Evolutionary conservation across 2,888 invertebrate genomes (phyloP), one percentile per base, ranked within the genome.

Genomic region (Agriopis leucophaearia): DNA sequence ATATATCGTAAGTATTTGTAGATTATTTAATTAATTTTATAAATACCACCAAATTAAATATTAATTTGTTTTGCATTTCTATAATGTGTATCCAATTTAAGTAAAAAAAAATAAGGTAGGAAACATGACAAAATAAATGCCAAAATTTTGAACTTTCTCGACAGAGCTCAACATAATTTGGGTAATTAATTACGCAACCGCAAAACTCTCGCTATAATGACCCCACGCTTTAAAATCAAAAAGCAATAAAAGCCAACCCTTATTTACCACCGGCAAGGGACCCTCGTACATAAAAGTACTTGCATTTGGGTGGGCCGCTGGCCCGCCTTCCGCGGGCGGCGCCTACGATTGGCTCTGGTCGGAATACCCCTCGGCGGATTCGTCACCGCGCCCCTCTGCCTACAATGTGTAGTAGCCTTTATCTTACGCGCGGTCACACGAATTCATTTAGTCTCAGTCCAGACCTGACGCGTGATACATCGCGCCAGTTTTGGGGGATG

Each of bases 391-490:
- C 88, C 89, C 88, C 89, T 83, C 89, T 84, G 81, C 82, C 75
- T 75, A 57, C 67, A 77, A 63, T 88, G 79, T 81, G 78, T 15
- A 80, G 80, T 81, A 81, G 84, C 84, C 89, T 92, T 92, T 93
- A 93, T 91, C 89, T 89, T 89, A 80, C 87, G 89, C 87, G 87
- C 90, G 86, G 87, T 85, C 87, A 88, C 85, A 84, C 87, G 81
- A 84, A 86, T 85, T 85, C 86, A 89, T 90, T 93, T 91, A 94
- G 93, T 93, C 89, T 88, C 87, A 86, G 84, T 88, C 85, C 87
- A 87, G 91, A 85, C 90, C 88, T 89, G 84, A 88, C 84, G 89
- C 90, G 91, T 84, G 89, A 82, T 84, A 89, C 91, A 89, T 83
- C 89, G 80, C 82, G 81, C 79, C 79, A 79, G 60, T 85, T 89